These are phyloP conservation scores for Cosmopolites sordidus DNA, from an alignment of 2,888 invertebrate genomes.

Conservation along the genomic window DNA sequence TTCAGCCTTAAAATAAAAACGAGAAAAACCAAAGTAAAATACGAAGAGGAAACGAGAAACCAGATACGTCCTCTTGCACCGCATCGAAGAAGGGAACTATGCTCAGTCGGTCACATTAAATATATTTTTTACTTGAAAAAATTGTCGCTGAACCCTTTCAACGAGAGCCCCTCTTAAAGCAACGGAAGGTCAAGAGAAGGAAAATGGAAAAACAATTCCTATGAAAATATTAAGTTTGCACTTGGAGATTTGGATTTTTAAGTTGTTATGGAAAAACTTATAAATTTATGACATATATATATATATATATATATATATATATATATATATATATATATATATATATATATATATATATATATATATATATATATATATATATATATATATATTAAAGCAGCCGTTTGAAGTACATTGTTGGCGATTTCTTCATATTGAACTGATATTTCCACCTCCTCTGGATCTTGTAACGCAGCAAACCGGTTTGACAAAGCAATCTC, in stretches of 20 bases:
- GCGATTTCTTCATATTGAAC: no score
- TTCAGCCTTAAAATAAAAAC: not conserved
- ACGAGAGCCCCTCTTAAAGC: not conserved
- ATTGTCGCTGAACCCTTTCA: not conserved
- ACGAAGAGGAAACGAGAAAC: not conserved
- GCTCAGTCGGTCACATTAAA: not conserved
- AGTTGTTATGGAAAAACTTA: constrained; percentile 15
- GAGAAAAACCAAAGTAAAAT: not conserved
- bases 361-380: no score
- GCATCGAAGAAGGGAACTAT: not conserved
- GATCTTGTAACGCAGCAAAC: no score
- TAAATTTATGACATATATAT: constrained; percentile 8
- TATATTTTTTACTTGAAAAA: not conserved
- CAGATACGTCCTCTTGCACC: not conserved
- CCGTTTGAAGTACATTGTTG: no score
- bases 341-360: no score
- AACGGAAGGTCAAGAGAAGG: not conserved
- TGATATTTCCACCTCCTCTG: no score
- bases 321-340: no score
- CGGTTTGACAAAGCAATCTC: no score
- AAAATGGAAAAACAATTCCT: constrained; percentile 20
- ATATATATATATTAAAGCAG: no score
- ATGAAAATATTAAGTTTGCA: constrained; percentile 21
- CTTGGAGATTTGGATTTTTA: constrained; percentile 13
- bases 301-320: no score